These are phyloP conservation scores for Lepisosteus osseus DNA, from an alignment of 2,113 vertebrate species.

Conservation along the genomic window DNA sequence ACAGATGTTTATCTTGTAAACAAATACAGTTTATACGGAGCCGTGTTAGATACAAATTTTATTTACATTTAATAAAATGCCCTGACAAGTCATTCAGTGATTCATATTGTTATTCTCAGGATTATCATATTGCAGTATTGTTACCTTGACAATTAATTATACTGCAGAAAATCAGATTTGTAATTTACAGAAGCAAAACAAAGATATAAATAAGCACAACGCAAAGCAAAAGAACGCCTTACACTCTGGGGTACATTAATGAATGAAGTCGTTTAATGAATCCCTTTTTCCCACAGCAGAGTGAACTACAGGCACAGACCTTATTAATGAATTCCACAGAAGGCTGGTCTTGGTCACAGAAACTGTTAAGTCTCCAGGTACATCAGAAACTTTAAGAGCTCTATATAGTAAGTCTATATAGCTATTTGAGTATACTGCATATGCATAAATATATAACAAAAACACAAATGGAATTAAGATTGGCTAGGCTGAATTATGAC, in stretches of 20 bases:
- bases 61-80: too few relatives aligned
- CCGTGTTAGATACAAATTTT: too few relatives aligned
- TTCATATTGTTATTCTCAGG: too few relatives aligned
- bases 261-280: background rate
- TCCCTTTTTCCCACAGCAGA: background rate
- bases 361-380: background rate
- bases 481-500: background rate
- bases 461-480: background rate
- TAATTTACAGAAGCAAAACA: background rate
- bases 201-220: background rate
- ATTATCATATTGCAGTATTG: too few relatives aligned
- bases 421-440: background rate
- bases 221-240: background rate
- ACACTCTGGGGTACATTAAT: background rate
- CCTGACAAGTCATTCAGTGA: background rate
- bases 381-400: background rate
- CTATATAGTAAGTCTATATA: background rate
- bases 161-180: too few relatives aligned
- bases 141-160: background rate
- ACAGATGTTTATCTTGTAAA: too few relatives aligned
- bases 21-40: too few relatives aligned
- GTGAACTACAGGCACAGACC: background rate
- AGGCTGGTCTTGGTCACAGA: background rate
- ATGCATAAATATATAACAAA: background rate
- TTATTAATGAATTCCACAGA: constrained; percentile 1